These are phyloP conservation scores for Ciona savignyi DNA, from an alignment of 23 tunicate species.

Conservation along the genomic window DNA sequence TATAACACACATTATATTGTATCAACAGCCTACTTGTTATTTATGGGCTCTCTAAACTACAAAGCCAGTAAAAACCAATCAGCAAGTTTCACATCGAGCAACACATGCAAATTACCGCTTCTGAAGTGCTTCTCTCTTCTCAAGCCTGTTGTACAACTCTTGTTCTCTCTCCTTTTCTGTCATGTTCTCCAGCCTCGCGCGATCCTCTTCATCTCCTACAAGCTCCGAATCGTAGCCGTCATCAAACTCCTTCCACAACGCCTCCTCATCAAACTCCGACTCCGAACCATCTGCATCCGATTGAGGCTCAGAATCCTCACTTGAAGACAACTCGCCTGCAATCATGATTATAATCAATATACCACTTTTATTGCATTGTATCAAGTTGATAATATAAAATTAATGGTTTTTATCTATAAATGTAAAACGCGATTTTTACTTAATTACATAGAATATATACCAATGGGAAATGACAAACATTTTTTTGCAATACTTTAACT, in stretches of 20 bases:
- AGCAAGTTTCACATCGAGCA: too few relatives aligned
- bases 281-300: constrained; percentile 54
- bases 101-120: constrained; percentile 66
- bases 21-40: too few relatives aligned
- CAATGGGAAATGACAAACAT: too few relatives aligned
- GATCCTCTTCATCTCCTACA: constrained; percentile 90
- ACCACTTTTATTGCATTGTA: not conserved
- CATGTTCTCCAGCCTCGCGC: constrained; percentile 75
- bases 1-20: too few relatives aligned
- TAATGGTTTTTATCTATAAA: too few relatives aligned
- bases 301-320: constrained; percentile 20
- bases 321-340: constrained; percentile 58
- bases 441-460: not conserved
- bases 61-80: too few relatives aligned
- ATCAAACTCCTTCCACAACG: constrained; percentile 79
- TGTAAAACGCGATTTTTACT: not conserved
- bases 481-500: too few relatives aligned
- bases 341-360: not conserved
- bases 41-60: too few relatives aligned
- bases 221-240: constrained; percentile 87
- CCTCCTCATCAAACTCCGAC: constrained; percentile 83
- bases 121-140: constrained; percentile 90
- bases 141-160: constrained; percentile 77
- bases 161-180: constrained; percentile 96
- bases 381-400: too few relatives aligned